Evolutionary conservation across 2,888 invertebrate genomes (phyloP).

Genomic region (Netelia fuscicornis): DNA sequence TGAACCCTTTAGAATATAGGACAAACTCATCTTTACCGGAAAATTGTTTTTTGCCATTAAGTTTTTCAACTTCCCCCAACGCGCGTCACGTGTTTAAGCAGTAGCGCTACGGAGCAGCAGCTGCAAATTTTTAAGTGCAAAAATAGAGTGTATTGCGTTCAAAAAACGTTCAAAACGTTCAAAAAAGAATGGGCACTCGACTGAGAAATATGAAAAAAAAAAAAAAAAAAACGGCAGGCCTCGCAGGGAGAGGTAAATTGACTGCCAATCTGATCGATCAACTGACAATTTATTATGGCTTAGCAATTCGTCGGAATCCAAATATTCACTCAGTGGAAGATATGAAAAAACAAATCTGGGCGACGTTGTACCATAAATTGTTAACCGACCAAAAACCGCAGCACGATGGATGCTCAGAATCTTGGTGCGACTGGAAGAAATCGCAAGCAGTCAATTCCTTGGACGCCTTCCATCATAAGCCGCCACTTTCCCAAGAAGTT

Average conservation of each 20-base stretch:
- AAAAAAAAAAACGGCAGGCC: neutral
- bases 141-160: conserved; percentile 51
- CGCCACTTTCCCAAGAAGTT: conserved; percentile 42
- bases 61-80: too few relatives aligned
- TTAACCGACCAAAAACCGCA: conserved; percentile 64
- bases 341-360: conserved; percentile 65
- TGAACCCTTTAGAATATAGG: too few relatives aligned
- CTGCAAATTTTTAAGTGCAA: conserved; percentile 28
- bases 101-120: too few relatives aligned
- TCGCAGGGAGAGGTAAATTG: conserved; percentile 49
- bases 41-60: too few relatives aligned
- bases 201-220: conserved; percentile 43
- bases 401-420: conserved; percentile 26
- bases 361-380: conserved; percentile 63
- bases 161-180: conserved; percentile 45
- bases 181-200: conserved; percentile 55
- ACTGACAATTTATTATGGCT: conserved; percentile 10
- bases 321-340: conserved; percentile 53
- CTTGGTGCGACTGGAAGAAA: conserved; percentile 63
- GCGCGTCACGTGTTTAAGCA: too few relatives aligned
- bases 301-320: conserved; percentile 56
- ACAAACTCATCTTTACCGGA: too few relatives aligned
- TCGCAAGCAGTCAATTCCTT: conserved; percentile 14
- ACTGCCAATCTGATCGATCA: conserved; percentile 44
- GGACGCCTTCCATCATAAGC: conserved; percentile 41